Base-by-base conservation (phyloP, 92 coral and sea anemone species). In the Meandrina meandrites region DNA sequence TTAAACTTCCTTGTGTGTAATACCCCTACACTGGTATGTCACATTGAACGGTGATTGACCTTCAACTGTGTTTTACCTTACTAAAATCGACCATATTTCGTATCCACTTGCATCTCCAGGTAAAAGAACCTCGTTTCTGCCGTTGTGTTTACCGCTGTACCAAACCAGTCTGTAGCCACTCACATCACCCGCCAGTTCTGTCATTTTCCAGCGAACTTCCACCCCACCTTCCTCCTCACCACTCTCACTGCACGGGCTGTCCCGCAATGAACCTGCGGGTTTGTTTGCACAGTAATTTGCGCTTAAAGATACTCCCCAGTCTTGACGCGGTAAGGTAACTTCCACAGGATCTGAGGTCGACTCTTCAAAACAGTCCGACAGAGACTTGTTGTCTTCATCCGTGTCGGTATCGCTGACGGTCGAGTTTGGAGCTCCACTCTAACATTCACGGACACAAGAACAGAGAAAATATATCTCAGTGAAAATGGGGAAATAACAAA, bases 241-340 rank as follows among this genome's bases (percentile, higher is more conserved):
- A 5, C 71, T 73, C 22, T 80, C 84, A 74, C 93, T 86, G 58
- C 77, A 76, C 53, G 88, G 75, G 53, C 88, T 85, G 67, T 78
- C 76, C 67, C 83, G 62, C 35, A 85, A 62, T 5, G 82, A 85
- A 9, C 82, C 76, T 4, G 77, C 67, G 45, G 71, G 79, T 16
- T 80, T 90, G 70, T 77, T 79, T 21, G 93, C 86, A 42, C 85
- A 86, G 87, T 92, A 94, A 28, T 90, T 72, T 0, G 84, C 89
- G 14, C 87, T 91, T 56, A 94, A 45, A 32, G 74, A 88, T 56
- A 81, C 57, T 48, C 90, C 90, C 94, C 88, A 94, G 80, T 94
- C 95, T 79, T 94, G 98, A 47, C 95, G 90, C 70, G 98, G 98
- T 36, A 94, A 85, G 50, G 87, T 80, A 5, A 94, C 92, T 80